Conservation (phyloP, 92 coral and sea anemone genomes). For the Hydrozoanthus gracilis region DNA sequence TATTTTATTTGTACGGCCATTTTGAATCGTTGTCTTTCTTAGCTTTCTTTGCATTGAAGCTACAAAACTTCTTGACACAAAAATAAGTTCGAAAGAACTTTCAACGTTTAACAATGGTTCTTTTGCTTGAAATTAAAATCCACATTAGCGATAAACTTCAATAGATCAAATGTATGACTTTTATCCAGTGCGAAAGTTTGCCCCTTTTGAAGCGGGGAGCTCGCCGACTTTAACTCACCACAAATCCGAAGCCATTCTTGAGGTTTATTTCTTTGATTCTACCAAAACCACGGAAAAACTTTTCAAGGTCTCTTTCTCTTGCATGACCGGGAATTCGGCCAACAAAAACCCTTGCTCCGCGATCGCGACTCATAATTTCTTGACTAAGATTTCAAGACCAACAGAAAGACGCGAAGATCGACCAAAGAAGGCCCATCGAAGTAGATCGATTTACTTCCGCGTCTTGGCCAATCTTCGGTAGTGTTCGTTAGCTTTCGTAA, state of each 20-base stretch:
- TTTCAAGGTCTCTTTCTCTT: conserved; percentile 85
- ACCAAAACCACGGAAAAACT: conserved; percentile 92
- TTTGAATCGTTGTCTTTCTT: too few species aligned
- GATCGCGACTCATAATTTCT: conserved; percentile 87
- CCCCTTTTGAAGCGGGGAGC: neutral
- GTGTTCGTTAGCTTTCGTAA: conserved; percentile 2
- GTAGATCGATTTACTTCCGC: conserved; percentile 15
- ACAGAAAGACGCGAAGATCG: neutral
- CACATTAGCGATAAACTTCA: neutral
- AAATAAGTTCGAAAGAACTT: neutral
- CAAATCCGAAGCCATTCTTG: conserved; percentile 95
- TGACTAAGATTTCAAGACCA: too few species aligned
- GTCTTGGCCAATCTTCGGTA: conserved; percentile 15
- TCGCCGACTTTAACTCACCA: conserved; percentile 59
- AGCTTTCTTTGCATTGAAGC: too few species aligned
- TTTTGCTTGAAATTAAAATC: neutral
- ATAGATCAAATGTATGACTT: neutral
- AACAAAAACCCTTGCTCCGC: conserved; percentile 92
- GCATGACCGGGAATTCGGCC: conserved; percentile 88
- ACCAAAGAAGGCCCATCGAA: neutral
- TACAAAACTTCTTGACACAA: neutral
- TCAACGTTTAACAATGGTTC: neutral
- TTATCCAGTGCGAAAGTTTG: neutral
- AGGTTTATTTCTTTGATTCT: conserved; percentile 92
- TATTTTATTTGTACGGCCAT: too few species aligned